Conservation (phyloP, 2,797 vertebrate species). For the Halcyon smyrnensis region DNA sequence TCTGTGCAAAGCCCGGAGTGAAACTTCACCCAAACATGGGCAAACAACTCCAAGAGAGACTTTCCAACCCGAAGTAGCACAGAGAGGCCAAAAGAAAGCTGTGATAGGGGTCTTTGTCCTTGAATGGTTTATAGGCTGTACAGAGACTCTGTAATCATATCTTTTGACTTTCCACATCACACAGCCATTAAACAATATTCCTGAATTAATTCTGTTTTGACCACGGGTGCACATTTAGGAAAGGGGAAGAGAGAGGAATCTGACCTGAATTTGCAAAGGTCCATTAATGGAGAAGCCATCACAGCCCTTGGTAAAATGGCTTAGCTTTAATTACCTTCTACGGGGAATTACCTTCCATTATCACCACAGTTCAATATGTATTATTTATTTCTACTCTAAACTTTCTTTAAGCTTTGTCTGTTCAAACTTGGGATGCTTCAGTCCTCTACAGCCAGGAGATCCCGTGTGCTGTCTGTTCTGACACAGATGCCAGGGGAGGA, state of each 20-base stretch:
- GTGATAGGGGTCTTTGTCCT: background rate
- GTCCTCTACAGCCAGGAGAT: background rate
- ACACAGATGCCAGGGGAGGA: background rate
- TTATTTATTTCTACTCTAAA: background rate
- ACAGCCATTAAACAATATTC: background rate
- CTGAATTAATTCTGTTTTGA: background rate
- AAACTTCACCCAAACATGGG: slow-evolving; percentile 56
- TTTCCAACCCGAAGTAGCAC: background rate
- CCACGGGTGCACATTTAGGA: background rate
- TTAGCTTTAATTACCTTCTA: background rate
- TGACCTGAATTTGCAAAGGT: slow-evolving; percentile 7
- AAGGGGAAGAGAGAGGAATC: background rate
- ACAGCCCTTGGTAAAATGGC: background rate
- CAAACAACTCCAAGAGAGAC: slow-evolving; percentile 3
- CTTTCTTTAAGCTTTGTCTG: background rate
- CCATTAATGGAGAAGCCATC: background rate
- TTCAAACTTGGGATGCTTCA: background rate
- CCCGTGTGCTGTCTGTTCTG: background rate
- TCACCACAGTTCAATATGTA: background rate
- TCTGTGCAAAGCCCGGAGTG: background rate
- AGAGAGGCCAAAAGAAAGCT: background rate
- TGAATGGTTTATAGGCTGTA: background rate
- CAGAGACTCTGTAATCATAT: rapidly evolving
- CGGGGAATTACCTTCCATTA: background rate
- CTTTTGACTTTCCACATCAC: background rate